Conservation (phyloP, 2,888 invertebrate species). For the Suillia variegata region DNA sequence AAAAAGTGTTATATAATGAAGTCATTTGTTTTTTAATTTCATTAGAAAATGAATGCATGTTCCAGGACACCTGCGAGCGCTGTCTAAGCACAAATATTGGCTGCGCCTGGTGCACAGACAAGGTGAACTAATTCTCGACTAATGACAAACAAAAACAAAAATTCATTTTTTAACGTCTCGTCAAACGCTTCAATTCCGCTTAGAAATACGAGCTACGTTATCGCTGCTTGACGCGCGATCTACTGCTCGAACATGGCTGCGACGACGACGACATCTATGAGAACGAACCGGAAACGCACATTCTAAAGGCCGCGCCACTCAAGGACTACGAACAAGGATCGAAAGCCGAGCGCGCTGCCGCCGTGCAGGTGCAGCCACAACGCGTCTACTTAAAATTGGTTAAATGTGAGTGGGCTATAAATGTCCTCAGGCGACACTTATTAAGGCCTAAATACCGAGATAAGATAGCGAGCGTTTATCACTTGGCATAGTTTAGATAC, state of each 20-base stretch:
- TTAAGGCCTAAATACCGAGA: too few relatives aligned
- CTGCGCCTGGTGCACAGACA: conserved; percentile 60
- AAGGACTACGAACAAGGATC: conserved; percentile 57
- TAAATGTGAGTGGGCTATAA: conserved; percentile 63
- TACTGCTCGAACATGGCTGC: conserved; percentile 46
- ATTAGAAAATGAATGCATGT: conserved; percentile 47
- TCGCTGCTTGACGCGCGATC: conserved; percentile 48
- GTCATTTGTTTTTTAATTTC: too few relatives aligned
- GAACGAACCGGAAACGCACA: conserved; percentile 44
- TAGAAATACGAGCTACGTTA: conserved; percentile 43
- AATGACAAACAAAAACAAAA: neutral
- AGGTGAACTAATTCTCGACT: conserved; percentile 41
- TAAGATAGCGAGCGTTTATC: conserved; percentile 14
- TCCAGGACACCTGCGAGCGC: conserved; percentile 51
- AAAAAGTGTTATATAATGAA: neutral
- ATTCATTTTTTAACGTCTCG: conserved; percentile 1
- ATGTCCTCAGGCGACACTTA: neutral
- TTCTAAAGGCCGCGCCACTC: conserved; percentile 39
- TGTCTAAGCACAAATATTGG: conserved; percentile 46
- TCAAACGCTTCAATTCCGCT: neutral
- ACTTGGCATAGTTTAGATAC: conserved; percentile 11
- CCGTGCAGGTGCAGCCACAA: conserved; percentile 73
- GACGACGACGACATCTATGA: conserved; percentile 42
- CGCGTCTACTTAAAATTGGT: conserved; percentile 66
- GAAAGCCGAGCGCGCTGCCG: conserved; percentile 49